Base-by-base conservation (phyloP, 1,140 invertebrate genomes). In the Anoplolepis gracilipes region DNA sequence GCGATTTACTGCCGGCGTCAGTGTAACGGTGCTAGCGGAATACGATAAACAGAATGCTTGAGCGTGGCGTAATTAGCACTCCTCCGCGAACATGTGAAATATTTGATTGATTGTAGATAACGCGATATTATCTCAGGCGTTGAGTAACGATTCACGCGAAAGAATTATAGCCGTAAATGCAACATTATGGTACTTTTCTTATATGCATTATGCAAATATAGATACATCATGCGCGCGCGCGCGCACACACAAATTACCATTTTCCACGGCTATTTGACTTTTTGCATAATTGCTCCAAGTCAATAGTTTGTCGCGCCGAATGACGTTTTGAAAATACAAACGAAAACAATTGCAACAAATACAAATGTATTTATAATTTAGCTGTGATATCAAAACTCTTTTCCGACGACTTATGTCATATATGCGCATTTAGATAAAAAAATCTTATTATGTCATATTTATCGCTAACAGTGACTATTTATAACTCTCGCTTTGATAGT, bases 301-400 rank as follows among this genome's bases (percentile, higher is more conserved):
- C 22, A 57, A 61, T 67, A 85, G 53, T 28, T 75, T 42, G 64
- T 75, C 67, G 49, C 73, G 57, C 87, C 81, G 61, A 77, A 77
- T 78, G 49, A 78, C 39, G 22, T 49, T 55, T n/a, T 7, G 16
- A 16, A 36, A 70, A 84, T 78, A 13, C 33, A 46, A 72, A 81
- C 78, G 73, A 64, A 39, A 53, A 65, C 55, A 76, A 84, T 73
- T 64, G 67, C 30, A 77, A 84, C 85, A 57, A 87, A 89, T 87
- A 87, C 55, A 36, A 59, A 62, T 59, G 75, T 69, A 89, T 90
- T 89, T 89, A 76, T 89, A 89, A 89, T 87, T 72, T 77, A 33
- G 16, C 30, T n/a, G 70, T 62, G 73, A 85, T 64, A 2, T 0
- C 10, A 5, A 67, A 42, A 19, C 19, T n/a, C 11, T 49, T 53